Base-by-base conservation (phyloP, 2,888 invertebrate species). In the Rosalia funebris region DNA sequence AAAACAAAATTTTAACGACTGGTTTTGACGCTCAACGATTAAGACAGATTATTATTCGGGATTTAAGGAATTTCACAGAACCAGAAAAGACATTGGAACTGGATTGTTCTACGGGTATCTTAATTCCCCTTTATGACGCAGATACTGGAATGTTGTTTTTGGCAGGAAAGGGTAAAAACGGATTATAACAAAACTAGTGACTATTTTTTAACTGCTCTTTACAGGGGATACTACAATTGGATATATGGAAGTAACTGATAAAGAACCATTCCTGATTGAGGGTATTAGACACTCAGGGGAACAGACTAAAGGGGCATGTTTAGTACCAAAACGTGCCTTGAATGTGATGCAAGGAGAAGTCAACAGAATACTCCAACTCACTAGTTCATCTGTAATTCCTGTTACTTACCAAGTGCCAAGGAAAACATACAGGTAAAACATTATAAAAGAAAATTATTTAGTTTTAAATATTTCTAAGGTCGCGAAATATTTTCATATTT, bases 331-430 rank as follows among this genome's bases (percentile, higher is more conserved):
- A 83, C 84, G 95, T 58, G 94, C 95, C 0, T 83, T 98, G 34
- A 90, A 92, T 72, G 95, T 97, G n/a, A 98, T 98, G 97, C 92
- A 94, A 71, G 96, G 96, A 0, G 98, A 98, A 83, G 97, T 98
- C 2, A 95, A 96, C 82, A 84, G 96, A 66, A 86, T 98, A 44
- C 83, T 97, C 55, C 93, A 97, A 76, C 84, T 98, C 57, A 91
- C 95, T 2, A 91, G 94, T 56, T 88, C 89, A 57, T 89, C 92
- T 66, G 93, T 98, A 39, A 89, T 96, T 75, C 96, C 97, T 12
- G 91, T 96, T 66, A 95, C 95, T 84, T 98, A 96, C 82, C 95
- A 96, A 82, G 82, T 82, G 64, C 81, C 81, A 52, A 76, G 82
- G 64, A 82, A 82, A 73, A 81, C 81, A 48, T 82, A 82, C 71